Evolutionary conservation across 2,113 vertebrate genomes (phyloP), one percentile per base, ranked within the genome.

Genomic region (Rallus limicola): DNA sequence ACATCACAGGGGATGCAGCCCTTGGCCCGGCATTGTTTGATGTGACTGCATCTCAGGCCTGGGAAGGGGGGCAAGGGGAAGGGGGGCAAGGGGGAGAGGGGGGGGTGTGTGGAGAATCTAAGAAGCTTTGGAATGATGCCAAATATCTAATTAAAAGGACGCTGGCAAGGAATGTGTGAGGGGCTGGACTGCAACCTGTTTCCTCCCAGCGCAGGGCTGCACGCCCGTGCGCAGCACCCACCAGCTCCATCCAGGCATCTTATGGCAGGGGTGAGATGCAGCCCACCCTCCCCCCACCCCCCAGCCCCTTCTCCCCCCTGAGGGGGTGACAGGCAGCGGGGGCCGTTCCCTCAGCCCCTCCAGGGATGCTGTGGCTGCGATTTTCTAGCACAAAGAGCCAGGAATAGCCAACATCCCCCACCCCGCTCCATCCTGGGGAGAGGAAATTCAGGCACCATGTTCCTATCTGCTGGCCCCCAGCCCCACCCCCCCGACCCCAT

Each of bases 201-300:
- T 44, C 20, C 31, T 28, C 16, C 53, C 4, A 0, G 74, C 59
- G 16, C 38, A 58, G 29, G 29, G 46, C 3, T 25, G 46, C 53
- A 28, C 7, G 1, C 18, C 3, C 3, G 25, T 4, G 26, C 11
- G 20, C 6, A 10, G 60, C 58, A 5, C 16, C 21, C n/a, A 1
- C 4, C 0, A 3, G 31, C 42, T 56, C 18, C 2, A 18, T 4
- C 0, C 1, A n/a, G 29, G 38, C 0, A 36, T 48, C 40, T 86
- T 65, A 23, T 1, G 10, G 46, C 46, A 14, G 19, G 19, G 13
- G 7, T 1, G 18, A 38, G 24, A 25, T 42, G 67, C 34, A 25
- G 20, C 17, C 12, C 34, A 34, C 16, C 3, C 34, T n/a, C n/a
- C n/a, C n/a, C n/a, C n/a, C n/a, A n/a, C 50, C 46, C 20, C 48